Evolutionary conservation across 2,113 vertebrate species (phyloP).

Genomic region (Lathamus discolor): DNA sequence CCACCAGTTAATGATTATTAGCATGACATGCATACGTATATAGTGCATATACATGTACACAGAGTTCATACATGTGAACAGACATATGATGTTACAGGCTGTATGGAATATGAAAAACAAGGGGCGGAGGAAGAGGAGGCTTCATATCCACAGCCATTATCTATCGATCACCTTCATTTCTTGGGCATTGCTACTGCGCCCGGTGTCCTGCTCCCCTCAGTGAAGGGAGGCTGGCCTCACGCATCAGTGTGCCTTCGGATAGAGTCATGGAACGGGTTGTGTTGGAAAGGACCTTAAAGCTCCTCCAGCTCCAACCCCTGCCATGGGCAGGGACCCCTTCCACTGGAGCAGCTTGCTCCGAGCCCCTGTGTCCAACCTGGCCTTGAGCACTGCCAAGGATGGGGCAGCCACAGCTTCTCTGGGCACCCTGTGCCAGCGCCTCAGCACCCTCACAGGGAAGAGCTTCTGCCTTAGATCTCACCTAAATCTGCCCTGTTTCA

Average conservation of each 20-base stretch:
- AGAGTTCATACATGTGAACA: neutral
- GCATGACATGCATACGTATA: neutral
- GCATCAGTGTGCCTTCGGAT: neutral
- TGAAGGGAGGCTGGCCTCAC: accelerated
- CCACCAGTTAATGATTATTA: neutral
- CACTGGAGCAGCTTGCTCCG: neutral
- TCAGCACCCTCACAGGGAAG: too few species aligned
- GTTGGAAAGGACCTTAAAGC: neutral
- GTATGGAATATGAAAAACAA: neutral
- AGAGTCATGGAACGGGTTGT: neutral
- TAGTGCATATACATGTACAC: neutral
- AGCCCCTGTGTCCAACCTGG: too few species aligned
- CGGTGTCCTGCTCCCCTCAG: neutral
- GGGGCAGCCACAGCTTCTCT: too few species aligned
- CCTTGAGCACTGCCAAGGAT: too few species aligned
- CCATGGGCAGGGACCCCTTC: too few species aligned
- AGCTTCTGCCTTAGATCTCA: too few species aligned
- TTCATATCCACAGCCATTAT: neutral
- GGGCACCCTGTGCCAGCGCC: too few species aligned
- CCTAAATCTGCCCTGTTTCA: too few species aligned
- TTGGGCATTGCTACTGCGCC: neutral
- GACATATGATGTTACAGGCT: neutral
- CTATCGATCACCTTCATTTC: accelerated
- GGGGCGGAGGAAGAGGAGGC: neutral
- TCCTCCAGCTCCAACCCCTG: neutral